Conservation (phyloP, 1,140 invertebrate genomes). For the Ceratosolen fusciceps region DNA sequence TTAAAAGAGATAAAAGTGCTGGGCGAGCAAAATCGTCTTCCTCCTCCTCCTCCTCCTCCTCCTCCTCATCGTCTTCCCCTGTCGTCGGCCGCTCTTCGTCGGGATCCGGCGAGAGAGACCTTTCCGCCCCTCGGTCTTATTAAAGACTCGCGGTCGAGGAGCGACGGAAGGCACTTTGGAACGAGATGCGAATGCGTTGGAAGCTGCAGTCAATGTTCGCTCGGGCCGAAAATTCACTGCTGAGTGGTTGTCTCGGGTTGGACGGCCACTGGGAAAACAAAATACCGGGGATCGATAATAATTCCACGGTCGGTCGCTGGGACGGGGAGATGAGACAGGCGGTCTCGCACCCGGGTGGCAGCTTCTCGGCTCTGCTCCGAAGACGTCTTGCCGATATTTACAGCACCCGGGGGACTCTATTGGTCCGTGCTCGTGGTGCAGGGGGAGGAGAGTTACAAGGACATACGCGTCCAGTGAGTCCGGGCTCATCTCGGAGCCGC, state of each 20-base stretch:
- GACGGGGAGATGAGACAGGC: neutral
- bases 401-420: slow-evolving; percentile 6
- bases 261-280: neutral
- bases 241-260: neutral
- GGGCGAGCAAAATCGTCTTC: neutral
- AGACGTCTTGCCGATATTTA: slow-evolving; percentile 36
- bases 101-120: too few species aligned
- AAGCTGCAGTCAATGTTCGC: neutral
- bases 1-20: slow-evolving; percentile 38
- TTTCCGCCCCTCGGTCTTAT: neutral
- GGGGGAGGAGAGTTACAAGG: neutral
- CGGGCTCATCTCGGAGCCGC: too few species aligned
- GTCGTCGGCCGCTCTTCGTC: too few species aligned
- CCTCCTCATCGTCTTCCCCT: too few species aligned
- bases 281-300: slow-evolving; percentile 2
- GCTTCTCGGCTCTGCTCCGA: neutral
- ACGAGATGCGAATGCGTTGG: neutral
- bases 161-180: neutral
- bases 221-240: neutral
- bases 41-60: neutral
- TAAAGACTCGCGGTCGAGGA: neutral
- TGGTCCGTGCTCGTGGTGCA: neutral
- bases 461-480: too few species aligned
- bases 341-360: neutral
- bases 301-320: neutral